These are phyloP conservation scores for Epistrophella euchroma DNA, from an alignment of 2,888 invertebrate genomes.

Conservation along the genomic window DNA sequence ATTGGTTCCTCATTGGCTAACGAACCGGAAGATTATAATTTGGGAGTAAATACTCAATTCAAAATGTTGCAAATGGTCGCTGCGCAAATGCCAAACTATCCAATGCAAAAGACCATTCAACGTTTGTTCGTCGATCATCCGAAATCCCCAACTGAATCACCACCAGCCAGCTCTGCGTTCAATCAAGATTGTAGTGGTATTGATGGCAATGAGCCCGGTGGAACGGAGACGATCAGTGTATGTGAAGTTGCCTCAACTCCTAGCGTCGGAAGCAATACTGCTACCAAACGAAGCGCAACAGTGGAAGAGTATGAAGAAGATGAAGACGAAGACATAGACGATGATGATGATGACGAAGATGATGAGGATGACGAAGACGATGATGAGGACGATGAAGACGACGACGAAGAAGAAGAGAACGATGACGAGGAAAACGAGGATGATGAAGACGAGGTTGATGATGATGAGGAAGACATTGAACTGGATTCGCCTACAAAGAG, in stretches of 20 bases:
- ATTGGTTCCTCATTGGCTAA: constrained; percentile 75
- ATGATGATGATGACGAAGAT: constrained; percentile 80
- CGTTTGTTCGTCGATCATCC: constrained; percentile 83
- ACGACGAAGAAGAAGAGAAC: constrained; percentile 79
- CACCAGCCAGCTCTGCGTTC: constrained; percentile 74
- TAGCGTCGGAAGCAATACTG: constrained; percentile 56
- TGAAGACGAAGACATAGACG: constrained; percentile 81
- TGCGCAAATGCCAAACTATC: constrained; percentile 80
- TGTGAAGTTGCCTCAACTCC: constrained; percentile 45
- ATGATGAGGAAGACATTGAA: constrained; percentile 76
- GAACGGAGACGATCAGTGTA: constrained; percentile 38
- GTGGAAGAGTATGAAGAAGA: constrained; percentile 77
- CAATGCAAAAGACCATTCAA: constrained; percentile 79
- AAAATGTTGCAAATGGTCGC: constrained; percentile 83
- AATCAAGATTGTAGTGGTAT: constrained; percentile 55
- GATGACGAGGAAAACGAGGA: constrained; percentile 77
- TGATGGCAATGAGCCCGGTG: constrained; percentile 32
- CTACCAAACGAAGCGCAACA: constrained; percentile 69
- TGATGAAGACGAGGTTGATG: constrained; percentile 76
- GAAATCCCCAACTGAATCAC: constrained; percentile 84
- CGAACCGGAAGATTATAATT: constrained; percentile 78
- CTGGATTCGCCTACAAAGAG: constrained; percentile 78
- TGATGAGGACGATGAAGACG: constrained; percentile 78
- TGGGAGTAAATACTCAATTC: constrained; percentile 78
- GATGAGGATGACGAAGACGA: constrained; percentile 80